Evolutionary conservation across 2,888 invertebrate species (phyloP).

Genomic region (Pyrochroa serraticornis): DNA sequence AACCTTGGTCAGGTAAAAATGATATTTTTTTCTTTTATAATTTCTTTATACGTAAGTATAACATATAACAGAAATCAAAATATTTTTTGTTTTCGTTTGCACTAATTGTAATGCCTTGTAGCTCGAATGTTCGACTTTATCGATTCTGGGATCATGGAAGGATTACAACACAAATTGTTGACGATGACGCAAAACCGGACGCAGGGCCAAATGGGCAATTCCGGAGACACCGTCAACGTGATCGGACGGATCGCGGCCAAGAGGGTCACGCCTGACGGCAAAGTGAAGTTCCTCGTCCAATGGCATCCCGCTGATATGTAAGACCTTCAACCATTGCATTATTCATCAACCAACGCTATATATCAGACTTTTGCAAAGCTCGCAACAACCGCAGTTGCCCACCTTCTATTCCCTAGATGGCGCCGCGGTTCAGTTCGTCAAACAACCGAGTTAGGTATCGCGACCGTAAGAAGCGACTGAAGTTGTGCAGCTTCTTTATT

Average conservation of each 20-base stretch:
- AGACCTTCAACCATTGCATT: constrained; percentile 58
- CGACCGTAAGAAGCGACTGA: too few species aligned
- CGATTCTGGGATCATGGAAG: constrained; percentile 92
- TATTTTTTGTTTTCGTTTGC: neutral
- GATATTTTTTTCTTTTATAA: constrained; percentile 29
- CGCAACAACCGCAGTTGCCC: too few species aligned
- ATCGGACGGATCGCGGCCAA: constrained; percentile 73
- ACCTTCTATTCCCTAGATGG: too few species aligned
- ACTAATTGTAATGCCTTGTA: constrained; percentile 57
- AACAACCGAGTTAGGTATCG: too few species aligned
- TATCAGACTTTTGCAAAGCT: neutral
- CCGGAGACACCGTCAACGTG: constrained; percentile 72
- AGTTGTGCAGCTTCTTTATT: too few species aligned
- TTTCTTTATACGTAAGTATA: constrained; percentile 31
- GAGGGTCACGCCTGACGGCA: constrained; percentile 69
- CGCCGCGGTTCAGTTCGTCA: too few species aligned
- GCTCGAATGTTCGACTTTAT: constrained; percentile 94
- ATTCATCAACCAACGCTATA: too few species aligned
- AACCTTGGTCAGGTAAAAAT: constrained; percentile 86
- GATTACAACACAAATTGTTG: constrained; percentile 80
- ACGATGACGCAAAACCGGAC: constrained; percentile 66
- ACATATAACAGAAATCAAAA: constrained; percentile 8
- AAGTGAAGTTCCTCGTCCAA: constrained; percentile 71
- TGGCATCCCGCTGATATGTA: constrained; percentile 89
- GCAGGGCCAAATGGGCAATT: constrained; percentile 65